These are phyloP conservation scores for Macrostomum lignano DNA, from an alignment of 1,140 invertebrate genomes.

Conservation along the genomic window DNA sequence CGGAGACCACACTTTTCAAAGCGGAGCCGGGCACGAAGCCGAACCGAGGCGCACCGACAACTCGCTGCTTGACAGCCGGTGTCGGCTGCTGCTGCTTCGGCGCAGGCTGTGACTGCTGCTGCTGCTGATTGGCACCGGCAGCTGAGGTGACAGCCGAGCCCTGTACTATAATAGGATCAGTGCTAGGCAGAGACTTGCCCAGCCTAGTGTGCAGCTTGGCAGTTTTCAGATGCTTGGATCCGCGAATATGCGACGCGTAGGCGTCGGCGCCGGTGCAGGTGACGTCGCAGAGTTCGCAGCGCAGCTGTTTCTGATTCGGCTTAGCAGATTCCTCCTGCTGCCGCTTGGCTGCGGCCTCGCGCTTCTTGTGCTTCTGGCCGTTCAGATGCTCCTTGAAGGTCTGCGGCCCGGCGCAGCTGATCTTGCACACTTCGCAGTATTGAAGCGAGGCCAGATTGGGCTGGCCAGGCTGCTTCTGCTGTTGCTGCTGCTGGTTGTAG, in stretches of 20 bases:
- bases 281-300: slow-evolving; percentile 59
- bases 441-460: too few relatives aligned
- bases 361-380: slow-evolving; percentile 93
- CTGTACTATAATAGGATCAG: too few relatives aligned
- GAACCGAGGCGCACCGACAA: too few relatives aligned
- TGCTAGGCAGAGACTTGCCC: slow-evolving; percentile 78
- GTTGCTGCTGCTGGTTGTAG: too few relatives aligned
- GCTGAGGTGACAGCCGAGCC: too few relatives aligned
- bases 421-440: slow-evolving; percentile 90
- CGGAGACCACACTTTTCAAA: too few relatives aligned
- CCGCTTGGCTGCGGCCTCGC: slow-evolving; percentile 57
- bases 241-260: slow-evolving; percentile 81
- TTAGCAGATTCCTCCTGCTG: slow-evolving; percentile 26
- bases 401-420: slow-evolving; percentile 76
- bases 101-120: too few relatives aligned
- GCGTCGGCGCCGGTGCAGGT: slow-evolving; percentile 87
- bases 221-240: slow-evolving; percentile 79
- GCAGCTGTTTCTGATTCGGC: slow-evolving; percentile 16
- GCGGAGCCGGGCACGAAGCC: too few relatives aligned
- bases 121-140: too few relatives aligned
- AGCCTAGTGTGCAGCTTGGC: slow-evolving; percentile 78
- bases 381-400: slow-evolving; percentile 87
- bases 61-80: too few relatives aligned
- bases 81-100: too few relatives aligned
- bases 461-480: too few relatives aligned